Percentiles rank a stretch among this genome's conserved stretches.
Evolutionary conservation across 92 coral and sea anemone genomes (phyloP).

Genomic region (Phenganax subtilis): DNA sequence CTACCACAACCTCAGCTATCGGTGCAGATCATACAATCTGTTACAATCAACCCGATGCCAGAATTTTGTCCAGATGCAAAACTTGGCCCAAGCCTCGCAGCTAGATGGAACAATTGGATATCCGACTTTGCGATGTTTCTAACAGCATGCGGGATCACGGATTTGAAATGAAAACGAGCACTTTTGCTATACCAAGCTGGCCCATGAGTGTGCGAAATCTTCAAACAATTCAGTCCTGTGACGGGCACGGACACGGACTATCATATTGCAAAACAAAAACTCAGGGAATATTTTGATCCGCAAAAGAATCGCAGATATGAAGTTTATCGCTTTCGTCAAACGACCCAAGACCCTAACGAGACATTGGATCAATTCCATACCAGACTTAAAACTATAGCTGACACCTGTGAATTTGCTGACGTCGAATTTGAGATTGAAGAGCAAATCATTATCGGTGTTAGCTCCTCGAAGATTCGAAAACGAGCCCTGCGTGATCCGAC

Average conservation of each 20-base stretch:
- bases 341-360: not conserved
- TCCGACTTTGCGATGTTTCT: not conserved
- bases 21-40: too few relatives aligned
- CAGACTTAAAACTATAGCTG: not conserved
- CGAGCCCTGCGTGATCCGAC: not conserved
- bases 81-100: not conserved
- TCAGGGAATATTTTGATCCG: not conserved
- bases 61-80: not conserved
- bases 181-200: not conserved
- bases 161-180: not conserved
- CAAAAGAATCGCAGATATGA: not conserved
- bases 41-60: not conserved
- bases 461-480: not conserved
- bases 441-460: not conserved
- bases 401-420: not conserved
- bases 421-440: not conserved
- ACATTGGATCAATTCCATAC: not conserved
- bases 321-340: not conserved
- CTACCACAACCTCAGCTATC: too few relatives aligned
- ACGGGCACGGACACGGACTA: not conserved
- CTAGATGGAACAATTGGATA: not conserved
- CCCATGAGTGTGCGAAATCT: too few relatives aligned
- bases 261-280: not conserved
- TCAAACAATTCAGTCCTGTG: not conserved
- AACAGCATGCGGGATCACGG: too few relatives aligned